Percentiles rank a stretch among this genome's conserved stretches.
These are phyloP conservation scores for Aethina tumida DNA, from an alignment of 1,140 invertebrate species.

Conservation along the genomic window DNA sequence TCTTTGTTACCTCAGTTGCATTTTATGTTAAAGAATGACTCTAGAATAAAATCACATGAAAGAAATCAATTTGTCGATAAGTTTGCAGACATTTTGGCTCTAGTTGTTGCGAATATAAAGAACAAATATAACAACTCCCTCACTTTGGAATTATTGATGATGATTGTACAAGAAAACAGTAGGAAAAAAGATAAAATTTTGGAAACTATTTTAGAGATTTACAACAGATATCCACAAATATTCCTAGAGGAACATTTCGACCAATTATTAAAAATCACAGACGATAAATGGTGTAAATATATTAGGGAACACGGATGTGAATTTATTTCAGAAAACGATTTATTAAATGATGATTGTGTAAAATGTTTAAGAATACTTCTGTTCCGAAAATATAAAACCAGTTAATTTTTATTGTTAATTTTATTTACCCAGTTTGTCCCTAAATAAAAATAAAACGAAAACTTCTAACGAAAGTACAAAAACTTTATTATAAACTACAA, in stretches of 20 bases:
- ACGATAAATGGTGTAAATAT: constrained; percentile 26
- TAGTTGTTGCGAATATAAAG: constrained; percentile 15
- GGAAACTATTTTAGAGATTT: constrained; percentile 18
- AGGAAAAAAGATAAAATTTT: constrained; percentile 18
- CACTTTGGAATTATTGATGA: constrained; percentile 12
- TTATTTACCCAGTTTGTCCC: neutral
- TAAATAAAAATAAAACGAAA: neutral
- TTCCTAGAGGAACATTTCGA: constrained; percentile 20
- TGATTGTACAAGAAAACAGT: constrained; percentile 8
- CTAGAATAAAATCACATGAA: constrained; percentile 2
- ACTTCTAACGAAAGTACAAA: neutral
- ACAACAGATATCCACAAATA: constrained; percentile 13
- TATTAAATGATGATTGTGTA: neutral
- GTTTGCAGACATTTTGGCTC: constrained; percentile 15
- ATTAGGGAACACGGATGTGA: constrained; percentile 27
- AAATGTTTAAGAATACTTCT: constrained; percentile 10
- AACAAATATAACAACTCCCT: constrained; percentile 11
- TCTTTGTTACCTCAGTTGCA: constrained; percentile 45
- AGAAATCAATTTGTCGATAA: constrained; percentile 10
- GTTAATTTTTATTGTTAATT: neutral
- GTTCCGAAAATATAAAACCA: constrained; percentile 4
- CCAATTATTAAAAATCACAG: constrained; percentile 19
- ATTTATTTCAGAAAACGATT: constrained; percentile 17
- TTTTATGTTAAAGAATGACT: constrained; percentile 8
- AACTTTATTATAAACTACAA: neutral